These are phyloP conservation scores for Ataeniobius toweri DNA, from an alignment of 2,797 vertebrate species.

Conservation along the genomic window DNA sequence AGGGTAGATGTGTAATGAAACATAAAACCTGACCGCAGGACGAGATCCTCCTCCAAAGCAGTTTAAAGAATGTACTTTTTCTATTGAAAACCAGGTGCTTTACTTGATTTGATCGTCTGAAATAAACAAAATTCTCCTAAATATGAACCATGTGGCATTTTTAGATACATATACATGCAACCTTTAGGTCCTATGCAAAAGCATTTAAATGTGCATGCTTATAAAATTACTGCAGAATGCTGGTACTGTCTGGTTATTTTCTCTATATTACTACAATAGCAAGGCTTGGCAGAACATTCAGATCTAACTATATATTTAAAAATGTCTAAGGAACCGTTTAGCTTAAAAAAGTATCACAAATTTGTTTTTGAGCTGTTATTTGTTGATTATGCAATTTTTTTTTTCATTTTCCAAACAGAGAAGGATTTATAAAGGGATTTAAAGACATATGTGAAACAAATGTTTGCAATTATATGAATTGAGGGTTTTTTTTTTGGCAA, in stretches of 20 bases:
- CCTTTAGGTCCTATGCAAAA: neutral
- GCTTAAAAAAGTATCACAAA: neutral
- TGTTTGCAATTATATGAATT: neutral
- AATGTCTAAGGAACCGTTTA: neutral
- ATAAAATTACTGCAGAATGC: neutral
- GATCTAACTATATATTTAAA: neutral
- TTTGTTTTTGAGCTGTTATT: neutral
- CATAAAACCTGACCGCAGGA: constrained; percentile 11
- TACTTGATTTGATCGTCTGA: neutral
- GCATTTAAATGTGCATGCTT: neutral
- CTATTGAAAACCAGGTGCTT: neutral
- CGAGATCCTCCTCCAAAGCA: neutral
- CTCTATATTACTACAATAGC: neutral
- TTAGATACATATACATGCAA: neutral
- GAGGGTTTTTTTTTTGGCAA: neutral
- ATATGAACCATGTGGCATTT: neutral
- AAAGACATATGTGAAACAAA: neutral
- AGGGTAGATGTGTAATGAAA: constrained; percentile 2
- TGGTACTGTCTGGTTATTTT: neutral
- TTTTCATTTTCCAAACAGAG: neutral
- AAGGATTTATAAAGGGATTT: neutral
- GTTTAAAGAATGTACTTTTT: neutral
- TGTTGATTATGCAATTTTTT: neutral
- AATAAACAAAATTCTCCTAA: neutral
- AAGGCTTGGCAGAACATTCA: constrained; percentile 3